Conservation (phyloP, 2,113 vertebrate species). For the Albula glossodonta region DNA sequence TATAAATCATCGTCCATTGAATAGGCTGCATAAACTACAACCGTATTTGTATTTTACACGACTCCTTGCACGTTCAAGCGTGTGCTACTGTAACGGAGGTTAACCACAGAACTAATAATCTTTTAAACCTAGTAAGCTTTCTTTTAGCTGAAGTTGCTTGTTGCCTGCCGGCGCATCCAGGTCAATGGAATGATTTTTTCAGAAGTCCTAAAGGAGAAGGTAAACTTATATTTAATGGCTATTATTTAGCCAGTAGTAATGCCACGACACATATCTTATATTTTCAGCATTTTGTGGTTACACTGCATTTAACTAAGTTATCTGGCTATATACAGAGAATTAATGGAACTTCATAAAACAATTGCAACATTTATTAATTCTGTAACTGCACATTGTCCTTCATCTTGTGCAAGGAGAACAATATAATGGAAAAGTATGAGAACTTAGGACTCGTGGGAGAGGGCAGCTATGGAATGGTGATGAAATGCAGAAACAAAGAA, state of each 20-base stretch:
- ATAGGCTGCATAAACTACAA: neutral
- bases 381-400: neutral
- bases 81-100: neutral
- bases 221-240: neutral
- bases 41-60: neutral
- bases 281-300: neutral
- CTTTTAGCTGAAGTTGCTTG: neutral
- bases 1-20: slow-evolving; percentile 10
- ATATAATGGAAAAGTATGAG: slow-evolving; percentile 78
- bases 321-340: neutral
- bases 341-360: neutral
- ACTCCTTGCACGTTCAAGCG: neutral
- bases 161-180: neutral
- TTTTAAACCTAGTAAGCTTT: neutral
- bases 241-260: too few species aligned
- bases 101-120: neutral
- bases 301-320: neutral
- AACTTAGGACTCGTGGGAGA: slow-evolving; percentile 80
- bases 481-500: slow-evolving; percentile 80
- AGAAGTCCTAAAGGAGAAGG: neutral
- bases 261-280: too few species aligned
- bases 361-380: neutral
- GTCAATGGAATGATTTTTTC: neutral
- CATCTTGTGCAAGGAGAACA: neutral
- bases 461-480: slow-evolving; percentile 83